phyloP scores from a whole-genome alignment of 2,113 vertebrate genomes.

The Odontesthes bonariensis region DNA sequence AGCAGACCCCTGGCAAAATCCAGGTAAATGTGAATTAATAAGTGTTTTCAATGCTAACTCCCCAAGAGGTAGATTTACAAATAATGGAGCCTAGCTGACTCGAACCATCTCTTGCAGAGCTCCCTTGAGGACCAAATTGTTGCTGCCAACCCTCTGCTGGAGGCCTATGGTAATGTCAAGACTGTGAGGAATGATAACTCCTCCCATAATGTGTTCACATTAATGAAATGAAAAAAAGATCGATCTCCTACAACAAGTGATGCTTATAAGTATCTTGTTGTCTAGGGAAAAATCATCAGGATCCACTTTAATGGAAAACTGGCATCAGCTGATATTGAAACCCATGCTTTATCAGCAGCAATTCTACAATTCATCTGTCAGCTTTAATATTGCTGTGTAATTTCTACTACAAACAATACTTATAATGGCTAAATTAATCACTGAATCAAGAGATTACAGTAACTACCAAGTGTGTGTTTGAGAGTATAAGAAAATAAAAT shows the following conservation, averaged over 20 bases:
- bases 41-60: too few species aligned
- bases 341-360: too few species aligned
- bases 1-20: slow-evolving; percentile 79
- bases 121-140: slow-evolving; percentile 68
- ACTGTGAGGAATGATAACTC: slow-evolving; percentile 90
- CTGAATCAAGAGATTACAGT: too few species aligned
- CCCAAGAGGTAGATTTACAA: too few species aligned
- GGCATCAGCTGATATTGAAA: slow-evolving; percentile 97
- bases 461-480: too few species aligned
- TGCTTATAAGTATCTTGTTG: not conserved
- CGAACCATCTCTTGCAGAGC: slow-evolving; percentile 79
- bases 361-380: too few species aligned
- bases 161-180: slow-evolving; percentile 89
- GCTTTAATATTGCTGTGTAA: too few species aligned
- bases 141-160: slow-evolving; percentile 83
- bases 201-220: slow-evolving; percentile 81
- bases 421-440: too few species aligned
- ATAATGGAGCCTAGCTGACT: too few species aligned
- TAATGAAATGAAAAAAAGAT: too few species aligned
- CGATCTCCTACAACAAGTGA: not conserved
- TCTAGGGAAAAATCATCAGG: slow-evolving; percentile 92
- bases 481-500: too few species aligned
- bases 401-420: too few species aligned
- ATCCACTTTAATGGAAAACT: slow-evolving; percentile 91
- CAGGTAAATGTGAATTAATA: slow-evolving; percentile 85